A percentile compares a stretch with the other conserved stretches of the same genome.
phyloP scores from a whole-genome alignment of 1,140 invertebrate genomes.

The Pemphigus obesinymphae region DNA sequence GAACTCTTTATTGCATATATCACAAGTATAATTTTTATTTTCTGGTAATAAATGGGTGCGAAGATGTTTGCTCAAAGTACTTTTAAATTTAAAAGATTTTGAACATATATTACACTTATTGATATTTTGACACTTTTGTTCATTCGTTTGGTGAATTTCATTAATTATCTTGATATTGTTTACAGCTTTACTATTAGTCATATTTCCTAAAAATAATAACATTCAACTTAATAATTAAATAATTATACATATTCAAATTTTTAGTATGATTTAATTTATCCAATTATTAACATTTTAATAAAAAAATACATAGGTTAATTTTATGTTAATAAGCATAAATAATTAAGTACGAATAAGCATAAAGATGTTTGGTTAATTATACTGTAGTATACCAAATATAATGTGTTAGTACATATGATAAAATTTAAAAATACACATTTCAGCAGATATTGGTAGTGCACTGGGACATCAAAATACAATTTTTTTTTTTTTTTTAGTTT shows the following conservation, averaged over 20 bases:
- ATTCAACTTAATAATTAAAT: background rate
- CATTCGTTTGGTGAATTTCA: background rate
- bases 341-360: no score
- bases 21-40: conserved; percentile 52
- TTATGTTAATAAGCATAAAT: background rate
- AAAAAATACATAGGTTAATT: background rate
- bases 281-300: background rate
- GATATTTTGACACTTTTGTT: background rate
- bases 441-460: no score
- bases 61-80: background rate
- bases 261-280: background rate
- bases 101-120: background rate
- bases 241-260: background rate
- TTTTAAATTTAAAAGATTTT: background rate
- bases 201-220: background rate
- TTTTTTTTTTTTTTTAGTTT: no score
- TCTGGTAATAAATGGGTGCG: background rate
- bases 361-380: background rate
- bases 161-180: background rate
- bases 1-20: conserved; percentile 50
- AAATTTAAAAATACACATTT: no score
- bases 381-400: no score
- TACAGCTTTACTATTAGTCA: background rate
- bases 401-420: no score
- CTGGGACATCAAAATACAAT: no score